Conservation (phyloP, 1,140 invertebrate genomes). For the Zaprionus camerounensis region DNA sequence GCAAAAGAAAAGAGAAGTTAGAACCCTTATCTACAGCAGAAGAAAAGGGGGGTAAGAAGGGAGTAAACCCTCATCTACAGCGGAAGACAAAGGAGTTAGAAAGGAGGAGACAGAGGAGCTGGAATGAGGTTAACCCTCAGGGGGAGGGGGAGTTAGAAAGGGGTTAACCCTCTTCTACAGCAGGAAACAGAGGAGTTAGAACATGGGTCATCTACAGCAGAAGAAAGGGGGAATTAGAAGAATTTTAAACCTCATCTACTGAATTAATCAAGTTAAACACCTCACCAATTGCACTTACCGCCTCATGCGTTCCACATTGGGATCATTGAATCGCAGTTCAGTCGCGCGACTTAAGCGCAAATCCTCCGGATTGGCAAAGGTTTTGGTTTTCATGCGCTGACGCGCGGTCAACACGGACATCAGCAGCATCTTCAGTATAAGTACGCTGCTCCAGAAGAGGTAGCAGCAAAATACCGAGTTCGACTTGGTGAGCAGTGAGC, state of each 20-base stretch:
- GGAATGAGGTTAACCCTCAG: no score
- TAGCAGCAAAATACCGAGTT: constrained; percentile 85
- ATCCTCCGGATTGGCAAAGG: constrained; percentile 69
- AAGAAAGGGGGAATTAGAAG: no score
- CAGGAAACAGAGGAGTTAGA: no score
- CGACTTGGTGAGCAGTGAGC: constrained; percentile 50
- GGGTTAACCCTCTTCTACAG: no score
- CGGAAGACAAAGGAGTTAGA: no score
- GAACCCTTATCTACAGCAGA: no score
- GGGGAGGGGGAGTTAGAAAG: no score
- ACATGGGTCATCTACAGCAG: no score
- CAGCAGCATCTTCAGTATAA: constrained; percentile 85
- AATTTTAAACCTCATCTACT: background rate
- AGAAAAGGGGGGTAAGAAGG: no score
- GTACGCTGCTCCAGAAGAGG: constrained; percentile 84
- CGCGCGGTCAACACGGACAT: constrained; percentile 85
- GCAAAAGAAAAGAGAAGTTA: no score
- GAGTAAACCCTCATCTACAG: no score
- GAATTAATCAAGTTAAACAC: background rate
- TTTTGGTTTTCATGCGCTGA: constrained; percentile 84
- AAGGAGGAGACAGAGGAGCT: no score
- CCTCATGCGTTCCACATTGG: constrained; percentile 67
- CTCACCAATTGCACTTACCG: constrained; percentile 43
- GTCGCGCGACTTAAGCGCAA: constrained; percentile 38
- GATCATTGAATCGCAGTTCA: constrained; percentile 66